phyloP scores from a whole-genome alignment of 2,113 vertebrate species.

The western clawed frog (Xenopus tropicalis) region UCB_Xtro_10.0 CM004443.2:133450001-133450500 shows the following conservation, averaged over 20 bases:
- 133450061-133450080: constrained; percentile 22
- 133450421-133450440: no score
- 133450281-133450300: background rate
- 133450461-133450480: no score
- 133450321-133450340: no score
- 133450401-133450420: no score
- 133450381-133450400: no score
- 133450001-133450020: constrained; percentile 35
- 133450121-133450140: constrained; percentile 13
- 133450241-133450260: background rate
- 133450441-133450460: no score
- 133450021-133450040: constrained; percentile 13
- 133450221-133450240: constrained; percentile 12
- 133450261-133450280: background rate
- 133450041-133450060: constrained; percentile 31
- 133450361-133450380: no score
- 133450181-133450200: background rate
- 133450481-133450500: no score
- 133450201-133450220: background rate
- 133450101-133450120: constrained; percentile 25
- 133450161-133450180: background rate
- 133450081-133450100: constrained; percentile 31
- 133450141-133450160: constrained; percentile 10
- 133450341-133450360: no score
- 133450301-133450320: background rate